Conservation (phyloP, 2,888 invertebrate genomes). For the Andrena camellia region DNA sequence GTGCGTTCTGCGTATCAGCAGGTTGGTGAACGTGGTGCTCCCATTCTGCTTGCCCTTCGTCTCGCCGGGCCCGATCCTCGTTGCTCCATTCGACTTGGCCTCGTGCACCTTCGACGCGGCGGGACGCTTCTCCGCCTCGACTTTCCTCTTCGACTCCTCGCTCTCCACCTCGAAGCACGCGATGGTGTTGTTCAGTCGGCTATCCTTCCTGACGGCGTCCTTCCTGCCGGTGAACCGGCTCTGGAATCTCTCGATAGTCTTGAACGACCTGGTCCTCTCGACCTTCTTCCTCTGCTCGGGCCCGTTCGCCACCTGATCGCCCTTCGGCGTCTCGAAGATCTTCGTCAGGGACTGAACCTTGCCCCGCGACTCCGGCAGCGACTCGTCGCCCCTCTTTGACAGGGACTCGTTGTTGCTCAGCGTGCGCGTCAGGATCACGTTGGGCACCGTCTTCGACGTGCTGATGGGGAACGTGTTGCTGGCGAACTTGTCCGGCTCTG, state of each 20-base stretch:
- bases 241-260: conserved; percentile 83
- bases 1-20: conserved; percentile 90
- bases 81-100: conserved; percentile 46
- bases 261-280: conserved; percentile 83
- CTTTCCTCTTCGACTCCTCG: conserved; percentile 54
- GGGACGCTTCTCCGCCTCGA: conserved; percentile 48
- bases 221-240: conserved; percentile 81
- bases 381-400: conserved; percentile 44
- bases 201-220: conserved; percentile 72
- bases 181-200: conserved; percentile 75
- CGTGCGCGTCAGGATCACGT: conserved; percentile 77
- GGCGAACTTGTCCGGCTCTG: conserved; percentile 85
- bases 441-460: conserved; percentile 76
- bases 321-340: conserved; percentile 81
- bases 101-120: conserved; percentile 34
- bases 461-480: conserved; percentile 86
- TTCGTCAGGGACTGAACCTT: conserved; percentile 83
- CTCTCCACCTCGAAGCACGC: conserved; percentile 73
- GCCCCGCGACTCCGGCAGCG: conserved; percentile 73
- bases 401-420: conserved; percentile 78
- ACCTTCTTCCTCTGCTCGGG: conserved; percentile 80
- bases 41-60: conserved; percentile 79
- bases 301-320: conserved; percentile 36
- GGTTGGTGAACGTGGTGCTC: conserved; percentile 75
- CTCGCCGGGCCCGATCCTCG: conserved; percentile 15